Evolutionary conservation across 2,888 invertebrate genomes (phyloP).

Genomic region (Callyntrura guangdongensis): DNA sequence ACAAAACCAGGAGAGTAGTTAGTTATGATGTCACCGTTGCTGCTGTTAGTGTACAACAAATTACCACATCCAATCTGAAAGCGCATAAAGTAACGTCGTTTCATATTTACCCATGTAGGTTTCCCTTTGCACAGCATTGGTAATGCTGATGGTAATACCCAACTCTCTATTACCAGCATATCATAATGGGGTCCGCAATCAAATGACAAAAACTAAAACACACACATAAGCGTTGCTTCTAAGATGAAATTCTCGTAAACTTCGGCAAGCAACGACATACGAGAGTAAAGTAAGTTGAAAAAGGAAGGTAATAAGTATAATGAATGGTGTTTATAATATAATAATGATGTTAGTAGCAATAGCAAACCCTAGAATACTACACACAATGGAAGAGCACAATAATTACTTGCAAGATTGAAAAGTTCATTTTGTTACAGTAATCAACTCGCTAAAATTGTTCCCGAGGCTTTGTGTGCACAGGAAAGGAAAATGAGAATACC

Average conservation of each 20-base stretch:
- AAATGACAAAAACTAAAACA: constrained; percentile 15
- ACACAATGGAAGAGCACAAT: no score
- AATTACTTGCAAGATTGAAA: no score
- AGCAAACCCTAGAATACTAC: no score
- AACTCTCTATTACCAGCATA: not conserved
- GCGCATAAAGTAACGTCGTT: not conserved
- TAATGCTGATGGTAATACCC: not conserved
- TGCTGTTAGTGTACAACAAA: not conserved
- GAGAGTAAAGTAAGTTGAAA: no score
- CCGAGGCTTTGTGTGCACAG: no score
- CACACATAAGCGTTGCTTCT: not conserved
- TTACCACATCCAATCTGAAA: not conserved
- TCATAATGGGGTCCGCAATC: not conserved
- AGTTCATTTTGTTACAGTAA: no score
- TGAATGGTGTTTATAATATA: no score
- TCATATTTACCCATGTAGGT: not conserved
- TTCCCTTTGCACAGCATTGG: not conserved
- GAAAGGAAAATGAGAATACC: no score
- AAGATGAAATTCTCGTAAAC: not conserved
- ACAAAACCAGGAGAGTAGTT: not conserved
- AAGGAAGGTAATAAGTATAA: no score
- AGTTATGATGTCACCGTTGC: constrained; percentile 50
- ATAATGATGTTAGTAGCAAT: no score
- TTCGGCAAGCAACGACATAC: no score
- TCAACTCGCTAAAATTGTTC: no score